Percentiles rank a stretch among this genome's conserved stretches.
These are phyloP conservation scores for Azemiops feae DNA, from an alignment of 2,113 vertebrate species.

Conservation along the genomic window DNA sequence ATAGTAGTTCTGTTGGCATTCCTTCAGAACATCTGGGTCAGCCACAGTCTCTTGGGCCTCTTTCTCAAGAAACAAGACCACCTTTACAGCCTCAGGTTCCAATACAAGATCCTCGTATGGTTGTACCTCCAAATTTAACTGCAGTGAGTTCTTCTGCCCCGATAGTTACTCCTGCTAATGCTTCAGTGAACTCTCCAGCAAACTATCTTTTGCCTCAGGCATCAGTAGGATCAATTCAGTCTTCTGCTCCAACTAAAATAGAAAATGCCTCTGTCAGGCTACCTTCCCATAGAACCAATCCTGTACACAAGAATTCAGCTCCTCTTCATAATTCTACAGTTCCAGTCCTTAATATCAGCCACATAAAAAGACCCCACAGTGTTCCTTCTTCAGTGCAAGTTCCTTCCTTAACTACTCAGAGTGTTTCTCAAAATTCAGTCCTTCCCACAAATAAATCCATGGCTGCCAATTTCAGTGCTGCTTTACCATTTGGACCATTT, in stretches of 20 bases:
- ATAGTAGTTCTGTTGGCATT: conserved; percentile 55
- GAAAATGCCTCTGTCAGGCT: conserved; percentile 73
- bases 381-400: conserved; percentile 86
- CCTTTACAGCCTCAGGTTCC: conserved; percentile 77
- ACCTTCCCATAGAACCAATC: conserved; percentile 61
- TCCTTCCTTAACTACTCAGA: conserved; percentile 92
- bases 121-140: conserved; percentile 67
- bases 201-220: conserved; percentile 82
- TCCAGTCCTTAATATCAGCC: conserved; percentile 73
- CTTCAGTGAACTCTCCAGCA: conserved; percentile 79
- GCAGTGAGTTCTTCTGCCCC: conserved; percentile 66
- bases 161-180: conserved; percentile 55
- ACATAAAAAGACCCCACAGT: conserved; percentile 81
- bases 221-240: conserved; percentile 73
- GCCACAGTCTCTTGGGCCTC: conserved; percentile 67
- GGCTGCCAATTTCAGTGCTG: conserved; percentile 86
- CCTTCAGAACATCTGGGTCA: conserved; percentile 70
- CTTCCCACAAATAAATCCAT: conserved; percentile 82
- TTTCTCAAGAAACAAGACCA: conserved; percentile 71
- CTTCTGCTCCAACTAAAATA: conserved; percentile 68
- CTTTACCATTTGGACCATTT: conserved; percentile 91
- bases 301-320: conserved; percentile 77
- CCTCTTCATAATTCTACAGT: conserved; percentile 73
- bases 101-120: conserved; percentile 74
- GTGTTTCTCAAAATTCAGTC: conserved; percentile 92